These are phyloP conservation scores for Aleiodes sp. DNA, from an alignment of 1,140 invertebrate species.

Conservation along the genomic window DNA sequence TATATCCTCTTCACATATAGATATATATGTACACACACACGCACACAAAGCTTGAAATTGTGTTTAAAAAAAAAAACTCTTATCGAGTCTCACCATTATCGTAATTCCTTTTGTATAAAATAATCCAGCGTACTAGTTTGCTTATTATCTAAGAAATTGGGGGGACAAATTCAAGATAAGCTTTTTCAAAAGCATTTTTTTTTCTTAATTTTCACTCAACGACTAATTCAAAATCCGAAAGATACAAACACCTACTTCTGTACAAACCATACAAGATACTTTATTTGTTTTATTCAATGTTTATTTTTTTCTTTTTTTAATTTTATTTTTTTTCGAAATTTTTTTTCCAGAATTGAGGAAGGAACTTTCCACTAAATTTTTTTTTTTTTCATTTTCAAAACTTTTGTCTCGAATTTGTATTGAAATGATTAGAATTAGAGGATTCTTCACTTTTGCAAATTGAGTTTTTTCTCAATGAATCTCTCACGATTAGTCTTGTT, in stretches of 20 bases:
- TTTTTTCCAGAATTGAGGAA: background rate
- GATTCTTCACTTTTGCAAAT: background rate
- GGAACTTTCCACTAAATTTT: no score
- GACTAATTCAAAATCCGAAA: constrained; percentile 42
- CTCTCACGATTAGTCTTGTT: background rate
- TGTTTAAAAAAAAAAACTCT: no score
- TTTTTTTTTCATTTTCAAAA: background rate
- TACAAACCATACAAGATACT: constrained; percentile 40
- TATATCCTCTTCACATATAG: background rate
- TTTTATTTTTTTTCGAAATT: background rate
- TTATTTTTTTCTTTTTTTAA: background rate
- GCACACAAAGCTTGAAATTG: background rate
- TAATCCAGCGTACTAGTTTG: constrained; percentile 66
- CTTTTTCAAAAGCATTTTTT: constrained; percentile 49
- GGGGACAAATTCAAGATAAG: constrained; percentile 42
- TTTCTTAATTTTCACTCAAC: constrained; percentile 47
- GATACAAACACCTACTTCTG: constrained; percentile 43
- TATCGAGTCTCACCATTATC: no score
- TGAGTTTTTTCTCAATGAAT: background rate
- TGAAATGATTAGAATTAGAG: background rate
- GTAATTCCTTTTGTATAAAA: no score
- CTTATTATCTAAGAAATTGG: constrained; percentile 47
- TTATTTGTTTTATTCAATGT: constrained; percentile 16
- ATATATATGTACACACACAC: background rate
- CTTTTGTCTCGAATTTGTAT: background rate